Percentiles rank a stretch among this genome's conserved stretches.
phyloP scores from a whole-genome alignment of 2,888 invertebrate species.

The Amiota mariae region DNA sequence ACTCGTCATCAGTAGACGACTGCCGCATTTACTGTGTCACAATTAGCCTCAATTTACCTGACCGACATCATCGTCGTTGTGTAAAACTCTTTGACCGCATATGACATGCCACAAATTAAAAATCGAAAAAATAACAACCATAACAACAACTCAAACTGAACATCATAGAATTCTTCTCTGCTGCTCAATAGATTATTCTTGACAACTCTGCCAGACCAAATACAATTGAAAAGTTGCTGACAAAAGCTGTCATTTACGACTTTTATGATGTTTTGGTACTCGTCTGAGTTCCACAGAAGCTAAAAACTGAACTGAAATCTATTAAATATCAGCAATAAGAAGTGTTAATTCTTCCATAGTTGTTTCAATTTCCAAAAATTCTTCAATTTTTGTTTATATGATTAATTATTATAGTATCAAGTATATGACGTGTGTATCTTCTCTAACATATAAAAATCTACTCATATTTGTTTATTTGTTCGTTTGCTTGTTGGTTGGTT shows the following conservation, averaged over 20 bases:
- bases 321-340: conserved; percentile 62
- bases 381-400: too few species aligned
- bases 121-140: conserved; percentile 24
- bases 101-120: conserved; percentile 40
- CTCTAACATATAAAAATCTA: too few species aligned
- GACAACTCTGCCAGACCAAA: conserved; percentile 38
- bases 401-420: too few species aligned
- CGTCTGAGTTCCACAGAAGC: background rate
- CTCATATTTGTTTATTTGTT: too few species aligned
- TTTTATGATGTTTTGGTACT: background rate
- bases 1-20: background rate
- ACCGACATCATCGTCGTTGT: conserved; percentile 42
- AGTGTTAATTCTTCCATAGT: conserved; percentile 36
- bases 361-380: conserved; percentile 48
- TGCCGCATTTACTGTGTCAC: conserved; percentile 45
- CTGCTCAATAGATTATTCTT: background rate
- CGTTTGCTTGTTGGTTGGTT: too few species aligned
- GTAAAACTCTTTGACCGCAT: conserved; percentile 66
- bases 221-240: conserved; percentile 63
- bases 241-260: conserved; percentile 62
- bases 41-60: conserved; percentile 63
- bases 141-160: background rate
- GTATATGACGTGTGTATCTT: too few species aligned
- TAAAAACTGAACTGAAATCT: conserved; percentile 56
- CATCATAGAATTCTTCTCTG: background rate